These are phyloP conservation scores for Odobenus rosmarus DNA, from an alignment of 2,113 vertebrate species.

Conservation along the genomic window DNA sequence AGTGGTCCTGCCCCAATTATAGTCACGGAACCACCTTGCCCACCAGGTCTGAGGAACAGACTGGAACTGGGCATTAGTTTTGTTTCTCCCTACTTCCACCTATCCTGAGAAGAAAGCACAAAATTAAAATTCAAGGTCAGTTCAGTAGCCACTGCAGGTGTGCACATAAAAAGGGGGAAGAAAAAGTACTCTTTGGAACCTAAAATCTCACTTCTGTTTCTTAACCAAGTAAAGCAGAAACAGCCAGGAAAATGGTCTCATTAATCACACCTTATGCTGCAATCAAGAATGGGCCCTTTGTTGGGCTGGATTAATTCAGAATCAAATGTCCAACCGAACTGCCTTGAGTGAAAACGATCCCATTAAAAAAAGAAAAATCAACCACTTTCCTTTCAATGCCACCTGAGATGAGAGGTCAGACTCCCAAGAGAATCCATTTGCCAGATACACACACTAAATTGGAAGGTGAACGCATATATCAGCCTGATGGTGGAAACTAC, in stretches of 20 bases:
- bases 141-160: neutral
- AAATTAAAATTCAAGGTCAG: conserved; percentile 41
- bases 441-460: conserved; percentile 6
- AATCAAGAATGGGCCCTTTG: conserved; percentile 64
- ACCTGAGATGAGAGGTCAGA: neutral
- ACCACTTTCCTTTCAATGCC: conserved; percentile 53
- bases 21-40: conserved; percentile 52
- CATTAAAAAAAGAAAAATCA: conserved; percentile 49
- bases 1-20: conserved; percentile 61
- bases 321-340: conserved; percentile 20
- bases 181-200: neutral
- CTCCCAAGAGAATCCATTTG: conserved; percentile 22
- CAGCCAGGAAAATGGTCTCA: neutral
- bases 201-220: conserved; percentile 15
- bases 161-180: neutral
- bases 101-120: conserved; percentile 1
- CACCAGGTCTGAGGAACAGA: conserved; percentile 16
- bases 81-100: neutral
- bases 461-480: neutral
- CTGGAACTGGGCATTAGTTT: neutral
- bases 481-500: neutral
- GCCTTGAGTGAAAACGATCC: conserved; percentile 54
- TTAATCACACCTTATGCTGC: neutral
- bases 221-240: neutral
- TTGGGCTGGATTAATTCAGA: conserved; percentile 35